Conservation (phyloP, 2,888 invertebrate genomes). For the Molorchus minor region DNA sequence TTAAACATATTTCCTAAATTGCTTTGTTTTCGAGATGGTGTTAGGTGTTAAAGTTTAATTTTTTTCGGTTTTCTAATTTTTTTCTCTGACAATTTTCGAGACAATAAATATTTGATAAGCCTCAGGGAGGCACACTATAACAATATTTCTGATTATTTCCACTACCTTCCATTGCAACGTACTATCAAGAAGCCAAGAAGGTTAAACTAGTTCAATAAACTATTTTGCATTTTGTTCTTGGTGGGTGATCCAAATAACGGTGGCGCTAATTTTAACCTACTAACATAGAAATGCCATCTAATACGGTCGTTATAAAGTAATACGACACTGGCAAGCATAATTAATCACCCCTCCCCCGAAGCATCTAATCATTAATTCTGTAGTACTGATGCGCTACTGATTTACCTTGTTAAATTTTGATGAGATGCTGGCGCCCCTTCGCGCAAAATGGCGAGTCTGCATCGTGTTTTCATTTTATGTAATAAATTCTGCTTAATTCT, state of each 20-base stretch:
- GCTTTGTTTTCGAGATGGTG: too few relatives aligned
- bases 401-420: conserved; percentile 33
- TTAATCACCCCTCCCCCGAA: conserved; percentile 14
- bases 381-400: conserved; percentile 13
- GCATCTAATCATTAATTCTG: conserved; percentile 18
- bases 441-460: conserved; percentile 13
- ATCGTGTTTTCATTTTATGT: conserved; percentile 25
- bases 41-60: too few relatives aligned
- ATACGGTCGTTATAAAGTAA: too few relatives aligned
- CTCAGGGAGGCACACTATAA: too few relatives aligned
- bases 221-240: not conserved
- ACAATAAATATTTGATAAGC: too few relatives aligned
- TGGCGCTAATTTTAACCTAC: not conserved
- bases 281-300: not conserved
- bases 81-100: too few relatives aligned
- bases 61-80: too few relatives aligned
- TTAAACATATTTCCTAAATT: too few relatives aligned
- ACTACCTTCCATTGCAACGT: too few relatives aligned
- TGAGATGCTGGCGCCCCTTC: conserved; percentile 21
- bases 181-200: too few relatives aligned
- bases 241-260: not conserved
- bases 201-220: too few relatives aligned
- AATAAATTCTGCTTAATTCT: conserved; percentile 33
- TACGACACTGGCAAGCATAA: conserved; percentile 4
- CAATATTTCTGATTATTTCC: too few relatives aligned